A percentile compares a stretch with the other conserved stretches of the same genome.
Evolutionary conservation across 2,113 vertebrate species (phyloP).

Genomic region (Peromyscus californicus): DNA sequence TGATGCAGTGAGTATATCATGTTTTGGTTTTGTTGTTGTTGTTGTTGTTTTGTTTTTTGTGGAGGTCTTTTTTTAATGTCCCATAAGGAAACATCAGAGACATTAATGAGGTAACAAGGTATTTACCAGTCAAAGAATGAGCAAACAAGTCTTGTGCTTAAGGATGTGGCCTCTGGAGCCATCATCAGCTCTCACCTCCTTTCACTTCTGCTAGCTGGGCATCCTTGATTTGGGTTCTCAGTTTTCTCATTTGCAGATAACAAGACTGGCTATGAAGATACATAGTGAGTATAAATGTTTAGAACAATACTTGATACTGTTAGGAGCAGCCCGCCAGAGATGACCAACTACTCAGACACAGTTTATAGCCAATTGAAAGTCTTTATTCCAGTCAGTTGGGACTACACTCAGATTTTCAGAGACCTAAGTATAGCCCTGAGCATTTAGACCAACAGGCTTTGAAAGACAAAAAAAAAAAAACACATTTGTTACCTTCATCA

Average conservation of each 20-base stretch:
- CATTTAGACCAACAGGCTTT: neutral
- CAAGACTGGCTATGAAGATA: neutral
- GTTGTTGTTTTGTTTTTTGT: too few species aligned
- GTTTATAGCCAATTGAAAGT: neutral
- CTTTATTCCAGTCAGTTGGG: neutral
- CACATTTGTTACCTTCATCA: neutral
- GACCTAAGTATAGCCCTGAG: neutral
- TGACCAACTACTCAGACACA: neutral
- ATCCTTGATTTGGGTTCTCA: neutral
- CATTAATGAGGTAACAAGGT: neutral
- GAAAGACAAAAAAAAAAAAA: neutral
- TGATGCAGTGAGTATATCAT: neutral
- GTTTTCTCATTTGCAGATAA: slow-evolving; percentile 7
- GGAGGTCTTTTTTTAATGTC: neutral
- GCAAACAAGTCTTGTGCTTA: neutral
- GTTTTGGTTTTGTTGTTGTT: neutral
- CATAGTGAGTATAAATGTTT: neutral
- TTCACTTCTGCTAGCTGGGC: neutral
- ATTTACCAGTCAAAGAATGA: neutral
- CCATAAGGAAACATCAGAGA: neutral
- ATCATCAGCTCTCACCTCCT: neutral
- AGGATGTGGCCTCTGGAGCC: neutral
- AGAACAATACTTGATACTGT: neutral
- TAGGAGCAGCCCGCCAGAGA: neutral
- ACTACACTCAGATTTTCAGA: neutral